Evolutionary conservation across 2,888 invertebrate genomes (phyloP).

Genomic region (Pomacea canaliculata): DNA sequence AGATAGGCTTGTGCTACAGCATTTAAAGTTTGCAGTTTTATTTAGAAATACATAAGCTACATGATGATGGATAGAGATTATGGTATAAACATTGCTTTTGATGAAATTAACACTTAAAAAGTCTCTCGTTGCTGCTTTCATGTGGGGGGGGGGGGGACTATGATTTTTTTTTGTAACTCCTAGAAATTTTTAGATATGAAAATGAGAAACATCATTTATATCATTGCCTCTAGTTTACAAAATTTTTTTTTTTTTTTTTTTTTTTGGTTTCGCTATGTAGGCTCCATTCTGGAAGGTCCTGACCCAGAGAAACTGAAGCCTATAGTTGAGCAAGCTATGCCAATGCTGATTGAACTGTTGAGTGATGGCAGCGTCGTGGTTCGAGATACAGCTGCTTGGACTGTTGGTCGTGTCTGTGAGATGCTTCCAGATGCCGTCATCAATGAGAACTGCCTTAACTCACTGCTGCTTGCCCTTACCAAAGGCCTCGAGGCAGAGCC

Average conservation of each 20-base stretch:
- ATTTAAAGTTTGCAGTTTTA: too few relatives aligned
- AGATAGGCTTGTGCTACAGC: too few relatives aligned
- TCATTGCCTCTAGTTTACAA: too few relatives aligned
- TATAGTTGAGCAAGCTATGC: conserved; percentile 96
- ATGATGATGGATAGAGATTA: too few relatives aligned
- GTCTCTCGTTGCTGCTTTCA: too few relatives aligned
- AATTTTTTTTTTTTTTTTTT: background rate
- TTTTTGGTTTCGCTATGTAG: conserved; percentile 52
- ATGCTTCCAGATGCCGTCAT: conserved; percentile 95
- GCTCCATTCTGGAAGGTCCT: conserved; percentile 88
- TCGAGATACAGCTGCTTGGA: conserved; percentile 98
- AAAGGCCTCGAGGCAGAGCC: conserved; percentile 89
- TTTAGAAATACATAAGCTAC: too few relatives aligned
- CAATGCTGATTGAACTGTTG: conserved; percentile 93
- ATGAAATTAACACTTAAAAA: too few relatives aligned
- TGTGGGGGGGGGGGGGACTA: too few relatives aligned
- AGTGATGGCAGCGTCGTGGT: conserved; percentile 94
- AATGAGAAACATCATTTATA: too few relatives aligned
- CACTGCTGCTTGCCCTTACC: conserved; percentile 74
- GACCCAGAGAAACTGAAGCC: conserved; percentile 89
- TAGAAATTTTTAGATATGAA: too few relatives aligned
- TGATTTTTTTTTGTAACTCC: too few relatives aligned
- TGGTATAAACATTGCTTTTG: too few relatives aligned
- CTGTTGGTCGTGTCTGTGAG: conserved; percentile 97
- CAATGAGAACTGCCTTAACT: conserved; percentile 83